Conservation (phyloP, 1,140 invertebrate genomes). For the Drosophila neocordata region DNA sequence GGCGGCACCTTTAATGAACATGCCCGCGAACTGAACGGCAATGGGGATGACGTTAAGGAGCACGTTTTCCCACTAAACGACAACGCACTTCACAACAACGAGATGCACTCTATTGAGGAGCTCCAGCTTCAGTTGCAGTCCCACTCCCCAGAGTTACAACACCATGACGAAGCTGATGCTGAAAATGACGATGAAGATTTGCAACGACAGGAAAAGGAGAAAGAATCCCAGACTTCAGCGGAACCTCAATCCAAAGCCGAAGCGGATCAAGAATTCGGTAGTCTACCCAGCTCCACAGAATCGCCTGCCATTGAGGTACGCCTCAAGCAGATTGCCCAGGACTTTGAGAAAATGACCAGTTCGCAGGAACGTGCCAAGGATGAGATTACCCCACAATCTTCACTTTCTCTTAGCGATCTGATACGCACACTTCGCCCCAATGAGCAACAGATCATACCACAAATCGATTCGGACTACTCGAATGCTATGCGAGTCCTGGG, state of each 20-base stretch:
- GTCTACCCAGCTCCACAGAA: slow-evolving; percentile 69
- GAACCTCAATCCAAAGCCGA: slow-evolving; percentile 46
- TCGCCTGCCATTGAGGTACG: slow-evolving; percentile 78
- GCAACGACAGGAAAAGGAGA: slow-evolving; percentile 29
- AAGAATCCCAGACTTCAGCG: slow-evolving; percentile 35
- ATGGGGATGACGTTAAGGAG: slow-evolving; percentile 60
- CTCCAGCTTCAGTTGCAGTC: slow-evolving; percentile 65
- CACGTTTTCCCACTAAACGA: slow-evolving; percentile 71
- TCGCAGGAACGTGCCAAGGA: slow-evolving; percentile 72
- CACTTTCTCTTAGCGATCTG: slow-evolving; percentile 79
- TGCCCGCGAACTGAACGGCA: slow-evolving; percentile 44
- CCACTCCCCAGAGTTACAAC: slow-evolving; percentile 41
- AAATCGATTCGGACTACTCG: slow-evolving; percentile 82
- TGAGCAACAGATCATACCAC: slow-evolving; percentile 81
- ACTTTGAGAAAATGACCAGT: slow-evolving; percentile 77
- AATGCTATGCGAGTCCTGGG: slow-evolving; percentile 82
- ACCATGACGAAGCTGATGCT: slow-evolving; percentile 46
- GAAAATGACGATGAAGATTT: slow-evolving; percentile 43
- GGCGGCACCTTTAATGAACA: slow-evolving; percentile 41
- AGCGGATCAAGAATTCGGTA: slow-evolving; percentile 39
- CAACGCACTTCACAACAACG: slow-evolving; percentile 70
- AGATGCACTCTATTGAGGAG: slow-evolving; percentile 72
- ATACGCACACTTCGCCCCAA: slow-evolving; percentile 81
- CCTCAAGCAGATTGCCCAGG: slow-evolving; percentile 80
- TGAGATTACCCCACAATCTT: slow-evolving; percentile 74